These are phyloP conservation scores for Upupa epops DNA, from an alignment of 2,113 vertebrate species.

Conservation along the genomic window DNA sequence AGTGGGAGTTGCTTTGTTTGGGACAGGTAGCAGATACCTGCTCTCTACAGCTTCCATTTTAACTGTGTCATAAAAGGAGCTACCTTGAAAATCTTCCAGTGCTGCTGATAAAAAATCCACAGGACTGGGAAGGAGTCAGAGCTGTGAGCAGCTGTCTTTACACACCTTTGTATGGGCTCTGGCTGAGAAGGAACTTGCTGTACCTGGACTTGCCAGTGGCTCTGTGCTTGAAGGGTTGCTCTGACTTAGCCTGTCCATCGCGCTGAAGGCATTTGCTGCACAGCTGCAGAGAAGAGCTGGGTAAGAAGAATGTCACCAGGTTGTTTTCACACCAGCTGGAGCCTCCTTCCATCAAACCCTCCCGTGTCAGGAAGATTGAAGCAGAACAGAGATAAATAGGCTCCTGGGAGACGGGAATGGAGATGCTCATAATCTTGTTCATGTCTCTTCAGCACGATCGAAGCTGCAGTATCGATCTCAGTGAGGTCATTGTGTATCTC, in stretches of 20 bases:
- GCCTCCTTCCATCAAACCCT: neutral
- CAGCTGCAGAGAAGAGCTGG: neutral
- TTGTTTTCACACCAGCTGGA: neutral
- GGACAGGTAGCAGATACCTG: neutral
- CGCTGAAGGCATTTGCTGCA: neutral
- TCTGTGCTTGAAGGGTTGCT: neutral
- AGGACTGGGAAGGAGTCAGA: neutral
- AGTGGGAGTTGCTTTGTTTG: rapidly evolving
- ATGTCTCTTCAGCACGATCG: neutral
- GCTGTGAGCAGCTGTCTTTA: neutral
- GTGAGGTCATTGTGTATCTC: slow-evolving; percentile 23
- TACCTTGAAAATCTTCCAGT: neutral
- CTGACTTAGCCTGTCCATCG: neutral
- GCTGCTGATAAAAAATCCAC: neutral
- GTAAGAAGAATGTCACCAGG: neutral
- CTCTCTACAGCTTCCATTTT: neutral
- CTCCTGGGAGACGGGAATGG: slow-evolving; percentile 30
- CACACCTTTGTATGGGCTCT: neutral
- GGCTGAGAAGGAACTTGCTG: neutral
- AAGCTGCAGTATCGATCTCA: slow-evolving; percentile 36
- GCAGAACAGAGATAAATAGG: slow-evolving; percentile 3
- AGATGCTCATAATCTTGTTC: slow-evolving; percentile 16
- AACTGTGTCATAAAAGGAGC: neutral
- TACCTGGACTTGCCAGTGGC: neutral
- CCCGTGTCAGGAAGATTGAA: slow-evolving; percentile 1